Conservation (phyloP, 2,797 vertebrate species). For the Pterois miles region DNA sequence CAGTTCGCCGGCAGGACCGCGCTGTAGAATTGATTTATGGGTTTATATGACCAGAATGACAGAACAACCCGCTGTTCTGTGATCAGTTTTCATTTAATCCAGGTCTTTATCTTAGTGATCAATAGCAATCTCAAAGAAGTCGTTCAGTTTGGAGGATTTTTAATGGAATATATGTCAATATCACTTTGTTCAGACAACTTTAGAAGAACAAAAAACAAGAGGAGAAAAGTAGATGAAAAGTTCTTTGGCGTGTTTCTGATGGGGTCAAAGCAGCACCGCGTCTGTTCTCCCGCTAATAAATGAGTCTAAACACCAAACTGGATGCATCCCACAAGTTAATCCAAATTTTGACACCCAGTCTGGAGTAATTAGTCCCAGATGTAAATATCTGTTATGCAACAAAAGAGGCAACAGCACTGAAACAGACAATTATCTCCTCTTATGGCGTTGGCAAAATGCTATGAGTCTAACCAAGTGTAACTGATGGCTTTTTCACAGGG, state of each 20-base stretch:
- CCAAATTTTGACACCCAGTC: constrained; percentile 64
- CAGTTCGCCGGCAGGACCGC: background rate
- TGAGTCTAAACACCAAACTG: constrained; percentile 47
- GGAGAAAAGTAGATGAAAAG: constrained; percentile 20
- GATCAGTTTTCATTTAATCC: constrained; percentile 43
- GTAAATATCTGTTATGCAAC: constrained; percentile 78
- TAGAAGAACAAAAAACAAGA: background rate
- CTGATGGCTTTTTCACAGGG: constrained; percentile 74
- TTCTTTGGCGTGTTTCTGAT: constrained; percentile 30
- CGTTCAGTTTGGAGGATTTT: constrained; percentile 31
- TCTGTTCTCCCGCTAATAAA: constrained; percentile 36
- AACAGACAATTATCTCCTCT: constrained; percentile 80
- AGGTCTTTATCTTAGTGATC: constrained; percentile 58
- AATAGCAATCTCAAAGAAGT: constrained; percentile 60
- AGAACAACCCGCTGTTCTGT: constrained; percentile 25
- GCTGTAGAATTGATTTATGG: constrained; percentile 25
- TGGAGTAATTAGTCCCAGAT: constrained; percentile 80
- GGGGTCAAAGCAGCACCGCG: constrained; percentile 41
- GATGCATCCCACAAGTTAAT: constrained; percentile 67
- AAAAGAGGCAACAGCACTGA: constrained; percentile 70
- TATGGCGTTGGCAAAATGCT: constrained; percentile 62
- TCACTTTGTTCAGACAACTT: constrained; percentile 54
- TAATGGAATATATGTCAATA: constrained; percentile 44
- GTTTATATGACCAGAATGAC: constrained; percentile 49
- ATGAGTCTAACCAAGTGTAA: constrained; percentile 72